Evolutionary conservation across 2,797 vertebrate species (phyloP).

Genomic region (Mormyrops boulengeri): DNA sequence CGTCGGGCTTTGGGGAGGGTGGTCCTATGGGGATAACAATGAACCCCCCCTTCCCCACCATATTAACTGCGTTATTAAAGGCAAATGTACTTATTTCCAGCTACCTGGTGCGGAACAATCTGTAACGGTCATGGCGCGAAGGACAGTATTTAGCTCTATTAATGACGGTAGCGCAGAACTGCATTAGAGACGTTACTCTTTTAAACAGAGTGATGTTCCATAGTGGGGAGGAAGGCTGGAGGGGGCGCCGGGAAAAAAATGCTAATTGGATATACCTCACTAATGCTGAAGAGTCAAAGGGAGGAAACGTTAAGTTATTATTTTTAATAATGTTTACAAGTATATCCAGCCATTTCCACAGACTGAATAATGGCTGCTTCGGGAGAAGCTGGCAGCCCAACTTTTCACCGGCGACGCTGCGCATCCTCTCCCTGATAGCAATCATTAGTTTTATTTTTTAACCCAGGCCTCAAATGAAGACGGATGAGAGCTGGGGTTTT

Average conservation of each 20-base stretch:
- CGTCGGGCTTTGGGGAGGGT: neutral
- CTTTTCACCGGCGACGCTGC: slow-evolving; percentile 78
- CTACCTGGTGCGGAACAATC: slow-evolving; percentile 1
- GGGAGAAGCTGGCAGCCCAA: slow-evolving; percentile 75
- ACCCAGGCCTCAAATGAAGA: slow-evolving; percentile 82
- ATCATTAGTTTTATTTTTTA: slow-evolving; percentile 88
- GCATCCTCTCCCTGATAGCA: slow-evolving; percentile 77
- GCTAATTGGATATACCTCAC: slow-evolving; percentile 79
- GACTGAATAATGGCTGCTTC: slow-evolving; percentile 81
- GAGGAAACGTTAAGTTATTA: slow-evolving; percentile 85
- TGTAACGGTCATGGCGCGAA: slow-evolving; percentile 12
- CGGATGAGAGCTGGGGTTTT: slow-evolving; percentile 67
- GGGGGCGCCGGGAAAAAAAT: slow-evolving; percentile 50
- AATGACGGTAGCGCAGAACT: slow-evolving; percentile 62
- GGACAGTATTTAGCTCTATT: slow-evolving; percentile 46
- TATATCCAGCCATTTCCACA: slow-evolving; percentile 78
- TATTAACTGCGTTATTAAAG: slow-evolving; percentile 23
- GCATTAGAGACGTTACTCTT: slow-evolving; percentile 64
- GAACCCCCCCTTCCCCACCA: neutral
- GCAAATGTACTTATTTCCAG: slow-evolving; percentile 14
- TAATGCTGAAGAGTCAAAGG: slow-evolving; percentile 74
- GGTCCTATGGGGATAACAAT: neutral
- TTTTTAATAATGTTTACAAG: slow-evolving; percentile 93
- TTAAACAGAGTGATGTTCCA: slow-evolving; percentile 65
- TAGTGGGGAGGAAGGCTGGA: slow-evolving; percentile 29